These are phyloP conservation scores for Drepana arcuata DNA, from an alignment of 1,140 invertebrate genomes.

Conservation along the genomic window DNA sequence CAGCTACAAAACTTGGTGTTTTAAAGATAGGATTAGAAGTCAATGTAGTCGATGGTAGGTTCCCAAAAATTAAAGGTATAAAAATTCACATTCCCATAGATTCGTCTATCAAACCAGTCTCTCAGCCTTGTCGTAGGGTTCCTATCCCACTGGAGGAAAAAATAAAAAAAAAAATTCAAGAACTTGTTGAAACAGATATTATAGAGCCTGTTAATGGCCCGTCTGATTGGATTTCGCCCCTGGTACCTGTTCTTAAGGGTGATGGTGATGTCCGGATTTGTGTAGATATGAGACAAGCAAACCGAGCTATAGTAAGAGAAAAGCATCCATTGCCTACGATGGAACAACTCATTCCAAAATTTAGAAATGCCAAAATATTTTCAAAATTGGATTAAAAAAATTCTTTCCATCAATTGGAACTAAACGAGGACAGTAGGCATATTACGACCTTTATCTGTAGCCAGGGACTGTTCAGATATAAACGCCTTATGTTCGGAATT, in stretches of 20 bases:
- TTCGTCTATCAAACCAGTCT: conserved; percentile 21
- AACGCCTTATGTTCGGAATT: conserved; percentile 33
- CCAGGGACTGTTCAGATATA: conserved; percentile 39
- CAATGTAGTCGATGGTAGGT: conserved; percentile 13
- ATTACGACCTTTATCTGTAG: conserved; percentile 46
- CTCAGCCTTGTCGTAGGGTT: conserved; percentile 29
- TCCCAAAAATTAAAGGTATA: conserved; percentile 36
- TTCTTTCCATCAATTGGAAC: conserved; percentile 30
- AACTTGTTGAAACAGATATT: conserved; percentile 22
- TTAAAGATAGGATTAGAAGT: conserved; percentile 22
- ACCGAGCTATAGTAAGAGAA: conserved; percentile 39
- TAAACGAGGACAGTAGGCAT: conserved; percentile 22
- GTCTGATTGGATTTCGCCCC: conserved; percentile 41
- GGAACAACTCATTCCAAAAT: conserved; percentile 26
- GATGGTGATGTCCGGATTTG: conserved; percentile 39
- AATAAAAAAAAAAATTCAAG: conserved; percentile 23
- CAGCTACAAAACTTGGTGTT: conserved; percentile 13
- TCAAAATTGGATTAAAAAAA: conserved; percentile 25
- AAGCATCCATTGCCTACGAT: conserved; percentile 44
- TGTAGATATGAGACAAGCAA: conserved; percentile 43
- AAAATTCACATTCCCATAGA: conserved; percentile 26
- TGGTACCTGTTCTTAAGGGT: conserved; percentile 30
- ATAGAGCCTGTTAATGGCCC: conserved; percentile 34
- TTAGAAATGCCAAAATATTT: conserved; percentile 17
- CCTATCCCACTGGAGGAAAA: conserved; percentile 23